phyloP scores from a whole-genome alignment of 2,113 vertebrate genomes.

The Paramormyrops kingsleyae region DNA sequence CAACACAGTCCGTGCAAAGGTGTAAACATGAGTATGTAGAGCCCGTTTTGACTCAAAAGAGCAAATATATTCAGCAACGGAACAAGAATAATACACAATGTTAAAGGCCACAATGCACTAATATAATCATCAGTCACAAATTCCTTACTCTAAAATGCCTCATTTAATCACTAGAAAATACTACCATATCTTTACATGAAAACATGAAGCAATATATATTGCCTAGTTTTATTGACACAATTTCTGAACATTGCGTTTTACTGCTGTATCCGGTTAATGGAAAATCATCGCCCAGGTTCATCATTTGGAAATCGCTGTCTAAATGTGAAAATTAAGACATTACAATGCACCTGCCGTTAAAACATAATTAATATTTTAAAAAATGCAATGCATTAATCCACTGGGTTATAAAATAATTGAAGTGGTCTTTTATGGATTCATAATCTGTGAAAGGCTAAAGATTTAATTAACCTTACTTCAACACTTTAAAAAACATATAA shows the following conservation, averaged over 20 bases:
- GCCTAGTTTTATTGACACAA: neutral
- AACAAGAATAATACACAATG: neutral
- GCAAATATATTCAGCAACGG: neutral
- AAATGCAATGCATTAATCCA: slow-evolving; percentile 6
- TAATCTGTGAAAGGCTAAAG: slow-evolving; percentile 3
- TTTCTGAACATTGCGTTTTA: neutral
- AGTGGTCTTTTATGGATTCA: slow-evolving; percentile 11
- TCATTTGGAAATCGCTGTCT: neutral
- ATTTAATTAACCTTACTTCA: slow-evolving; percentile 21
- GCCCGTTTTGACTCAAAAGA: neutral
- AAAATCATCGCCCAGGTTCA: neutral
- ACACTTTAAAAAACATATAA: slow-evolving; percentile 3
- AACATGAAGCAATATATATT: neutral
- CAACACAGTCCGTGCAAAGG: neutral
- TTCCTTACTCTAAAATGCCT: neutral
- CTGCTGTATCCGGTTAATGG: neutral
- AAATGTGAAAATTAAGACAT: slow-evolving; percentile 8
- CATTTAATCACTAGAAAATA: neutral
- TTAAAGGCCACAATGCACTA: neutral
- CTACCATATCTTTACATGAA: neutral
- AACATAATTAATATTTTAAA: slow-evolving; percentile 12
- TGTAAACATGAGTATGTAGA: neutral
- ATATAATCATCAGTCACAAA: neutral
- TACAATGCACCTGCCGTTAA: slow-evolving; percentile 14
- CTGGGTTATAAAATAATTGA: slow-evolving; percentile 13